Conservation (phyloP, 2,888 invertebrate genomes). For the Brachynemurus nebulosus region DNA sequence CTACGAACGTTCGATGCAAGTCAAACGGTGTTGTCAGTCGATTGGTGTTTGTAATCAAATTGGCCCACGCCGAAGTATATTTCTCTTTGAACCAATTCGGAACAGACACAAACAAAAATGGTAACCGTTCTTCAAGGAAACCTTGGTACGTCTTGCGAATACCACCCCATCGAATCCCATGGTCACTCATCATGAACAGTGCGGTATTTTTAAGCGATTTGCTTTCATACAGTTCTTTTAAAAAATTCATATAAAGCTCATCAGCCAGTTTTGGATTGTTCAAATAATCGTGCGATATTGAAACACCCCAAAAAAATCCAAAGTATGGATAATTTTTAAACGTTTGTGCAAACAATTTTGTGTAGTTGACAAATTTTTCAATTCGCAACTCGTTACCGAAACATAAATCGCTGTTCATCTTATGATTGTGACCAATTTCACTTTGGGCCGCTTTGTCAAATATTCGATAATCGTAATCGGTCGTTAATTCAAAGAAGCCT, state of each 20-base stretch:
- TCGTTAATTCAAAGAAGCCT: conserved; percentile 67
- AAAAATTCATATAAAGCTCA: conserved; percentile 40
- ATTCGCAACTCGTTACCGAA: conserved; percentile 55
- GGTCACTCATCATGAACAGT: conserved; percentile 67
- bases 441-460: conserved; percentile 55
- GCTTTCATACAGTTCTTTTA: conserved; percentile 37
- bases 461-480: conserved; percentile 72
- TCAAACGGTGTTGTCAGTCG: conserved; percentile 77
- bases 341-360: conserved; percentile 44
- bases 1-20: conserved; percentile 61
- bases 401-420: conserved; percentile 53
- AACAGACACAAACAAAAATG: conserved; percentile 58
- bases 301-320: conserved; percentile 72
- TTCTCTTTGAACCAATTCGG: conserved; percentile 55
- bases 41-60: conserved; percentile 48
- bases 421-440: conserved; percentile 47
- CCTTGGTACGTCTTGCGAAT: conserved; percentile 76
- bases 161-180: conserved; percentile 77
- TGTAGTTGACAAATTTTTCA: conserved; percentile 57
- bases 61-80: conserved; percentile 46
- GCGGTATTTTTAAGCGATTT: conserved; percentile 51
- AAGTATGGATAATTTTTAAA: conserved; percentile 52
- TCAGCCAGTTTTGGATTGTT: conserved; percentile 69
- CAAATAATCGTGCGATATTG: conserved; percentile 71
- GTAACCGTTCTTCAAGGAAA: conserved; percentile 74